These are phyloP conservation scores for Brachyhypopomus occidentalis DNA, from an alignment of 2,113 vertebrate species.

Conservation along the genomic window DNA sequence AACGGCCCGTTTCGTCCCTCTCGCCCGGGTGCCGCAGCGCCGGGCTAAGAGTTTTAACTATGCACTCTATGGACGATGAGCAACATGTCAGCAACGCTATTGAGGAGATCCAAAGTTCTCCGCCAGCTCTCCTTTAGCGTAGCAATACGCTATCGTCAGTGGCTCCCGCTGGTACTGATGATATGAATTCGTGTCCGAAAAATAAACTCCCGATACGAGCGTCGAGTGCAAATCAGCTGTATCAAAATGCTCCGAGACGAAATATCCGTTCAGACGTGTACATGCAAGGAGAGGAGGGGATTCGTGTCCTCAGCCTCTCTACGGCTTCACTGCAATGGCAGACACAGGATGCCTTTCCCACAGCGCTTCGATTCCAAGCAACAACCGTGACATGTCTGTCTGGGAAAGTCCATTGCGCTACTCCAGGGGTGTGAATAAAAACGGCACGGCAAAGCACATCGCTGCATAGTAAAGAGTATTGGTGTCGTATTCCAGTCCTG, in stretches of 20 bases:
- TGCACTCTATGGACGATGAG: conserved; percentile 63
- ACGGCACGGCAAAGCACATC: conserved; percentile 37
- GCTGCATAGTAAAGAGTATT: conserved; percentile 42
- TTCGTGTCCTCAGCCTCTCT: conserved; percentile 61
- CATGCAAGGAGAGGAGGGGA: conserved; percentile 44
- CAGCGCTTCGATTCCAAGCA: conserved; percentile 66
- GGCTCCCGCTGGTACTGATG: conserved; percentile 17
- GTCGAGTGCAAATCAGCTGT: neutral
- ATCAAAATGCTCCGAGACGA: neutral
- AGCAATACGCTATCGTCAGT: conserved; percentile 2
- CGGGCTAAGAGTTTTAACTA: conserved; percentile 69
- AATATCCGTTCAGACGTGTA: conserved; percentile 46
- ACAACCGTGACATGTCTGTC: conserved; percentile 75
- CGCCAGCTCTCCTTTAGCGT: conserved; percentile 18
- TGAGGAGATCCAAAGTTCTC: conserved; percentile 75
- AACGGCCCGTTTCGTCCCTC: conserved; percentile 21
- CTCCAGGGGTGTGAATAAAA: conserved; percentile 58
- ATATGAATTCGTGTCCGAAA: neutral
- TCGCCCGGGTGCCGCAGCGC: conserved; percentile 77
- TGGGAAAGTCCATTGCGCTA: conserved; percentile 75
- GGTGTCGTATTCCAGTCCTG: conserved; percentile 29
- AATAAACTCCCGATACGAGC: neutral
- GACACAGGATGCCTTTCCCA: conserved; percentile 68
- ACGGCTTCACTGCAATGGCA: conserved; percentile 76
- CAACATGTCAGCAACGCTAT: conserved; percentile 72